Conservation (phyloP, 1,140 invertebrate genomes). For the Pseudomyrmex flavicornis region DNA sequence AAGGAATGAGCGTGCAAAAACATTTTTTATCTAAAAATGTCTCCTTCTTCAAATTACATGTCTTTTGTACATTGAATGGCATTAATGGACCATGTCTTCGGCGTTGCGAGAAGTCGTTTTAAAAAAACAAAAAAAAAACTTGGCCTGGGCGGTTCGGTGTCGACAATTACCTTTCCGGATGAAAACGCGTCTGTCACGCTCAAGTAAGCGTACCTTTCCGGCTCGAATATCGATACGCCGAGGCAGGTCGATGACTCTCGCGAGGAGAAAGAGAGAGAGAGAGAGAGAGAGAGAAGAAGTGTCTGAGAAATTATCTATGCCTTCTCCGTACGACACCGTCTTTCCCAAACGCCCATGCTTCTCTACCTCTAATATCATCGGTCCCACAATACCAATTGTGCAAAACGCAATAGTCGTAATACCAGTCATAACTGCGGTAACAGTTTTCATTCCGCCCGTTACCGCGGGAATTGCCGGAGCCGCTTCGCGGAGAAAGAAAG, state of each 20-base stretch:
- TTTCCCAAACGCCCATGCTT: neutral
- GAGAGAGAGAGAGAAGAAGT: neutral
- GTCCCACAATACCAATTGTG: conserved; percentile 28
- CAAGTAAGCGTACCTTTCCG: conserved; percentile 55
- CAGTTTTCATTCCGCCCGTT: conserved; percentile 53
- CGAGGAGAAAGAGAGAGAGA: no score
- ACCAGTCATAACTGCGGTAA: conserved; percentile 54
- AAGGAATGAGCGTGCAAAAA: no score
- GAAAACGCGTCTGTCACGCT: conserved; percentile 58
- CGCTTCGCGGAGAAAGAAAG: conserved; percentile 10
- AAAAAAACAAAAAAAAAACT: neutral
- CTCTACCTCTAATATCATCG: conserved; percentile 18
- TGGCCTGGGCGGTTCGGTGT: neutral
- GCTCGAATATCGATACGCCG: conserved; percentile 29
- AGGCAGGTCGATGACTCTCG: conserved; percentile 46
- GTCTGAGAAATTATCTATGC: conserved; percentile 50
- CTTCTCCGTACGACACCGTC: conserved; percentile 9
- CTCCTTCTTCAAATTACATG: no score
- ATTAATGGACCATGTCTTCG: conserved; percentile 6
- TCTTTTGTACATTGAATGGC: neutral
- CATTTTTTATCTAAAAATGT: no score
- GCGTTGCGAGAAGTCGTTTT: conserved; percentile 17
- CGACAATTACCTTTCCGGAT: conserved; percentile 53
- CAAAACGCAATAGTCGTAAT: conserved; percentile 57
- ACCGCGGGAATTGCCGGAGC: conserved; percentile 14